Evolutionary conservation across 1,140 invertebrate genomes (phyloP), one percentile per base, ranked within the genome.

Genomic region (Drosophila kurseongensis): DNA sequence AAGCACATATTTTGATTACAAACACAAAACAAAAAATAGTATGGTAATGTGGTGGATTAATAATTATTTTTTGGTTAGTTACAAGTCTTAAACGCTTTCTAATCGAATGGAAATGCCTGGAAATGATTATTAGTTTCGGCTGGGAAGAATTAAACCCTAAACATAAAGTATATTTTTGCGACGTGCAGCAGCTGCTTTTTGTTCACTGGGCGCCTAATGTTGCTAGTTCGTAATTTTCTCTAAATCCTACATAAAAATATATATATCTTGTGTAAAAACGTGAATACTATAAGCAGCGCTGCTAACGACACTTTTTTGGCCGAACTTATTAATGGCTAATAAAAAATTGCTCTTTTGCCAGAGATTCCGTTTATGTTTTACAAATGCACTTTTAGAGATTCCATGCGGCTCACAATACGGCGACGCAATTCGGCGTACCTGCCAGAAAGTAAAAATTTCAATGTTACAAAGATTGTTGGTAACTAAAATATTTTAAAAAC

Each of bases 391-490:
- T 95, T 96, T 12, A 96, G 89, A 83, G 95, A 95, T 91, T 96
- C 95, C 95, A 96, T 96, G 78, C 95, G 93, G 71, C 94, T 93
- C 68, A 95, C 95, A 81, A 96, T 96, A 84, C 95, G 93, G 72
- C 93, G 94, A 61, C 94, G 93, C 92, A 95, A 93, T 88, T 96
- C 95, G 60, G 94, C 93, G 75, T 95, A 96, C 83, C 95, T 96
- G 81, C 14, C 14, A 7, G 2, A 52, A 51, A 45, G 10, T 62
- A 23, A 14, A 14, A 4, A 10, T 8, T 42, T 0, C 7, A 13
- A 13, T 8, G 4, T 0, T 6, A 0, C 7, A 32, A 5, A 32
- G 18, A 14, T 23, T 13, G 93, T 92, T 0, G 3, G 23, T 5
- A 18, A 12, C 8, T 6, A 18, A 5, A 8, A 2, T 2, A n/a